Evolutionary conservation across 2,888 invertebrate genomes (phyloP), one percentile per base, ranked within the genome.

Genomic region (Chrysomela aeneicollis): DNA sequence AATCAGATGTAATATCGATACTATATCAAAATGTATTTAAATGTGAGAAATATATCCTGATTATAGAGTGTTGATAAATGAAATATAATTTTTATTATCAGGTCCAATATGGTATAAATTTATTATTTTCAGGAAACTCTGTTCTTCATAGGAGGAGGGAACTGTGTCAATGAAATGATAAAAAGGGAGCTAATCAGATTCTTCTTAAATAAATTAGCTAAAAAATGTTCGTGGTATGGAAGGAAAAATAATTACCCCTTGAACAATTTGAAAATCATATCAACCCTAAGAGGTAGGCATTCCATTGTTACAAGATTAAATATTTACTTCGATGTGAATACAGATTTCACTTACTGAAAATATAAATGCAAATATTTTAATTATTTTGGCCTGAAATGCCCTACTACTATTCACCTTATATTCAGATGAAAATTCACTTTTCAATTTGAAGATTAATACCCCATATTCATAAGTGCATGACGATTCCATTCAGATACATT

Each of bases 71-170:
- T n/a, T n/a, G n/a, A n/a, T n/a, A n/a, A n/a, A n/a, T n/a, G n/a
- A n/a, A n/a, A n/a, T n/a, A n/a, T n/a, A n/a, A n/a, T n/a, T n/a
- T n/a, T n/a, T n/a, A n/a, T n/a, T n/a, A n/a, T n/a, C n/a, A n/a
- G n/a, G n/a, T n/a, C n/a, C n/a, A n/a, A n/a, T n/a, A n/a, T n/a
- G n/a, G 47, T 47, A 47, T 6, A 47, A 47, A 47, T n/a, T 9
- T 47, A 9, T 17, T 47, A 47, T 47, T 47, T 47, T 47, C 19
- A 15, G 47, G 47, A 47, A 47, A 47, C 47, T 47, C 19, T 47
- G 47, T 47, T 47, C 17, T 47, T 47, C 47, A 47, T 47, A 15
- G 47, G 47, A 9, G 47, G 47, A 47, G 18, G 17, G 15, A 47
- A 9, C 17, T 47, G 47, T 47, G n/a, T 17, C 47, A 47, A 47